Conservation (phyloP, 2,113 vertebrate species). For the Calyptommatus sinebrachiatus region DNA sequence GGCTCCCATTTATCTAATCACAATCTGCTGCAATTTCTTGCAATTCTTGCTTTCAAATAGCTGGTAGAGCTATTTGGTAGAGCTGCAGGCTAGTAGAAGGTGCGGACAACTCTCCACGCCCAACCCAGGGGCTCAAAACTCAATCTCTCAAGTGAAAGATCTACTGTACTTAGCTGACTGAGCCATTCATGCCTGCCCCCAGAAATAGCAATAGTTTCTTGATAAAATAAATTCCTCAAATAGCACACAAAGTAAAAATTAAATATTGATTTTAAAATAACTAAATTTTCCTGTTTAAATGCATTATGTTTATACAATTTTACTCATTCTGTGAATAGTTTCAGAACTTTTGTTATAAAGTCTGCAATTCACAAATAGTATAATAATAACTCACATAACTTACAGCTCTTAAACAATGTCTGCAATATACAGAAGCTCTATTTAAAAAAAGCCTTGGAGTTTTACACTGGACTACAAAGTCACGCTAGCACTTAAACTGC, state of each 20-base stretch:
- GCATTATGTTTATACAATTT: accelerated
- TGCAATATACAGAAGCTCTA: constrained; percentile 18
- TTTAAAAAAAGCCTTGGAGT: constrained; percentile 25
- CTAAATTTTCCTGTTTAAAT: neutral
- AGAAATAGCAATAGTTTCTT: neutral
- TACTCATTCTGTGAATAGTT: constrained; percentile 22
- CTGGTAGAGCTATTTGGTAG: no score
- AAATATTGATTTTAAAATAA: neutral
- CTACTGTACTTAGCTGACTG: no score
- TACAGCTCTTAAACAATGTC: constrained; percentile 40
- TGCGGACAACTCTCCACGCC: no score
- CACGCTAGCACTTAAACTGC: accelerated
- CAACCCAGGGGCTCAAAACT: no score
- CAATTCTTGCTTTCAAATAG: no score
- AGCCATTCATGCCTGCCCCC: no score
- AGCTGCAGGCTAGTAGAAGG: no score
- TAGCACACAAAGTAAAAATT: neutral
- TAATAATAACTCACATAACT: constrained; percentile 32
- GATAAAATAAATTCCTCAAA: neutral
- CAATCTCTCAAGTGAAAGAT: no score
- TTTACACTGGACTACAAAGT: constrained; percentile 1
- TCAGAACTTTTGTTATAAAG: neutral
- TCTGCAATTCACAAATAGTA: constrained; percentile 9
- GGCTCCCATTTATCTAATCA: no score
- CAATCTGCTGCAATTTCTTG: no score